Percentiles rank a stretch among this genome's conserved stretches.
Conservation (phyloP, 2,113 vertebrate species). For the Morone chrysops region DNA sequence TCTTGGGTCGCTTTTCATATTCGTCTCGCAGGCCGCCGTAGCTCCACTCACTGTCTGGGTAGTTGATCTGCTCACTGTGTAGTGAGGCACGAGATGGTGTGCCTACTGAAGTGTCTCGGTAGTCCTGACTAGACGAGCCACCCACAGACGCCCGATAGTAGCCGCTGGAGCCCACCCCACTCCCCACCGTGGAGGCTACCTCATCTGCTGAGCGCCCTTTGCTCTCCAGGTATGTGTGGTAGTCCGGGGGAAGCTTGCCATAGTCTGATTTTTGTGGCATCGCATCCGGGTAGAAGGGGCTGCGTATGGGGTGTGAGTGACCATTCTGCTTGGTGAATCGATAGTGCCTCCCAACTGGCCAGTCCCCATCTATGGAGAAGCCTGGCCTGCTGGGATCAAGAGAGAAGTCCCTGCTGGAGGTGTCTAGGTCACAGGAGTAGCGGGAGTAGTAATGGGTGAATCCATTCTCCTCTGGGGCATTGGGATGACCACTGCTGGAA, state of each 20-base stretch:
- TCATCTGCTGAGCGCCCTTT: conserved; percentile 88
- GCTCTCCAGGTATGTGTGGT: conserved; percentile 89
- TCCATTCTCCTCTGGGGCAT: conserved; percentile 90
- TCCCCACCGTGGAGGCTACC: conserved; percentile 78
- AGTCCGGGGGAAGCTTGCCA: conserved; percentile 89
- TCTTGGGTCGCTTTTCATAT: conserved; percentile 94
- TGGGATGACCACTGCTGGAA: conserved; percentile 67
- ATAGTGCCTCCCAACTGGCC: conserved; percentile 87
- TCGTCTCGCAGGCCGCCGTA: conserved; percentile 88
- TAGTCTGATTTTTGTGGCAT: conserved; percentile 90
- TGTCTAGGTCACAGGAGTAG: conserved; percentile 94
- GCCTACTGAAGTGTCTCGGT: conserved; percentile 89
- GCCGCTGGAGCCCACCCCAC: conserved; percentile 85
- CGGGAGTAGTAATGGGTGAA: conserved; percentile 92
- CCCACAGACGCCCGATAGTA: conserved; percentile 88
- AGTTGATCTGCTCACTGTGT: conserved; percentile 91
- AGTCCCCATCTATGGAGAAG: conserved; percentile 85
- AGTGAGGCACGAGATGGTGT: conserved; percentile 88
- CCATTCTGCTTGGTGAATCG: conserved; percentile 91
- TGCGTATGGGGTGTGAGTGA: conserved; percentile 84
- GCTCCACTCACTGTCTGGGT: conserved; percentile 90
- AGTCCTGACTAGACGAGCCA: conserved; percentile 88
- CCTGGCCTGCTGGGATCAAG: conserved; percentile 83
- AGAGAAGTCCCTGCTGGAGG: conserved; percentile 84
- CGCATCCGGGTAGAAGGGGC: conserved; percentile 90